Conservation (phyloP, 1,140 invertebrate species). For the Lethocerus indicus region DNA sequence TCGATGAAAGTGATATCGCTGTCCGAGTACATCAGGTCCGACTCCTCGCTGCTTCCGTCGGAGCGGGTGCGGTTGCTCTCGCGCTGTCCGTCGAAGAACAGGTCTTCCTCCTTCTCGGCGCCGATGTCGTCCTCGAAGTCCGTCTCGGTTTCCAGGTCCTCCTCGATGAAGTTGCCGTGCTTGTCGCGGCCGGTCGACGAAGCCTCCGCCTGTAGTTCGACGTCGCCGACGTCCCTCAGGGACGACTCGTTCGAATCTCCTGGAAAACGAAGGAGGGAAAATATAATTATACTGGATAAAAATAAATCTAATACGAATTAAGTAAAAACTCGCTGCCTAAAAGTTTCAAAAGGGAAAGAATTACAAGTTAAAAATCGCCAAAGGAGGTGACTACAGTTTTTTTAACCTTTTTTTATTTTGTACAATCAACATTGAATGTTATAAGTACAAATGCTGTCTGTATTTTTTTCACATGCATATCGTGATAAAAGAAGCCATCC, state of each 20-base stretch:
- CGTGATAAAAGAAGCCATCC: too few species aligned
- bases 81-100: background rate
- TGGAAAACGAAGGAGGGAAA: background rate
- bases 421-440: too few species aligned
- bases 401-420: too few species aligned
- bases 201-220: too few species aligned
- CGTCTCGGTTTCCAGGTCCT: background rate
- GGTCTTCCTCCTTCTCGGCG: background rate
- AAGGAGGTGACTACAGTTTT: too few species aligned
- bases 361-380: too few species aligned
- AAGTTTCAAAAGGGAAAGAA: too few species aligned
- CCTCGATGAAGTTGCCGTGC: background rate
- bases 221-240: background rate
- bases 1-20: constrained; percentile 5
- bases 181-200: background rate
- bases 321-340: too few species aligned
- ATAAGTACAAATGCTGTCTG: too few species aligned
- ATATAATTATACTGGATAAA: background rate
- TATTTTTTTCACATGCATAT: too few species aligned
- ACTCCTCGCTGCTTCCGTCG: background rate
- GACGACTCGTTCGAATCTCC: background rate
- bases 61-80: background rate
- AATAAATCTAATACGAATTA: background rate
- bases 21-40: background rate
- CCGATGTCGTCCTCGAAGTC: background rate